Evolutionary conservation across 2,113 vertebrate genomes (phyloP), one percentile per base, ranked within the genome.

Genomic region (Excalfactoria chinensis): DNA sequence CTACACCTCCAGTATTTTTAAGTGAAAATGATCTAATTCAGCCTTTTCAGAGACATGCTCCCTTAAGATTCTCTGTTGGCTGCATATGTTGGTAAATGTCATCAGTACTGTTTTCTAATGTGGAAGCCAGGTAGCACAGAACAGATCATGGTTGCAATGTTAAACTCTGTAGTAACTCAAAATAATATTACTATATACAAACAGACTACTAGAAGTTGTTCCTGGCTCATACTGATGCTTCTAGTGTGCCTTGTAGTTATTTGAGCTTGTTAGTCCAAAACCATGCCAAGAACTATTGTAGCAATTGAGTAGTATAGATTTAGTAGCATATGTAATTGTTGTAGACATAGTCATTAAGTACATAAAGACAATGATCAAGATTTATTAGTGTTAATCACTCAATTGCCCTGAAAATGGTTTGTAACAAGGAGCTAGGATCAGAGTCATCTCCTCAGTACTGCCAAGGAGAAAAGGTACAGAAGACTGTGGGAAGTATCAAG

Each of bases 281-380:
- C 11, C 41, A 34, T 26, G 46, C 37, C 73, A 80, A 28, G 7
- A 70, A 63, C 37, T 37, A 73, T 34, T 64, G 69, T 83, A 93
- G 58, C 46, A 85, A 85, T 80, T 94, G 49, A 51, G 37, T 79
- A 67, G 37, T 68, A 90, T 64, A 86, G 86, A 88, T 92, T 96
- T 90, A 84, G 30, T 92, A 88, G 72, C 80, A 68, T 37, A 70
- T 46, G 43, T 83, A 89, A 95, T 95, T 94, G 79, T 20, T 88
- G 46, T 46, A 77, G 75, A 74, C 37, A 69, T 49, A 88, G 37
- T 89, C 28, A 48, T 93, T 83, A 89, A 89, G 68, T 67, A 44
- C n/a, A 23, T 7, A 59, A 63, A 90, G 86, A 79, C 44, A 79
- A 76, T 32, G 20, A 67, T 82, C 41, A 88, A 85, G 74, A 87